A percentile compares a stretch with the other conserved stretches of the same genome.
Conservation (phyloP, 2,888 invertebrate genomes). For the Ceramica pisi region DNA sequence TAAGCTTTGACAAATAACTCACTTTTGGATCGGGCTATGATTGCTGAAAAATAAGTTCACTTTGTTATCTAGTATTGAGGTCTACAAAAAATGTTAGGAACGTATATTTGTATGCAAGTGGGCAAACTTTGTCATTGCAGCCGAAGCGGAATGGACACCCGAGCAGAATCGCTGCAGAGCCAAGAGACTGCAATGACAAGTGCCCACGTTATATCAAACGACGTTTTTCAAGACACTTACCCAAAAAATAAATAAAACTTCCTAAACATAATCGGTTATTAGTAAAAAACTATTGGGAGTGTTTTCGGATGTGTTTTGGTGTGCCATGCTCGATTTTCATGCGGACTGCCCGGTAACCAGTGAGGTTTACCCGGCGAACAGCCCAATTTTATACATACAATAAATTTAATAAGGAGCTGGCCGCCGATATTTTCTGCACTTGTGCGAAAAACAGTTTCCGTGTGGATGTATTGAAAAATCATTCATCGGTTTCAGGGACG, state of each 20-base stretch:
- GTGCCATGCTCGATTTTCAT: too few relatives aligned
- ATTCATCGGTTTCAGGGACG: too few relatives aligned
- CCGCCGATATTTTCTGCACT: too few relatives aligned
- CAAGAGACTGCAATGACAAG: background rate
- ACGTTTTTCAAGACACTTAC: background rate
- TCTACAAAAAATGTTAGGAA: background rate
- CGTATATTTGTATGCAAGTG: background rate
- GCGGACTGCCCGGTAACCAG: too few relatives aligned
- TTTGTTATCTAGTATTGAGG: background rate
- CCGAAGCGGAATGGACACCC: background rate
- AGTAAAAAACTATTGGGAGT: too few relatives aligned
- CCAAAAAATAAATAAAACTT: background rate
- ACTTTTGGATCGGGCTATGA: conserved; percentile 25
- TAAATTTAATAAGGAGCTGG: too few relatives aligned
- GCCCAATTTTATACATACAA: too few relatives aligned
- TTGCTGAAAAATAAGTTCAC: conserved; percentile 17
- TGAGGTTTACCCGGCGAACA: too few relatives aligned
- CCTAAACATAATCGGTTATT: too few relatives aligned
- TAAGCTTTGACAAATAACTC: conserved; percentile 4
- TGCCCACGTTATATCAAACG: background rate
- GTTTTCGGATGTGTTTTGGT: too few relatives aligned
- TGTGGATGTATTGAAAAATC: too few relatives aligned
- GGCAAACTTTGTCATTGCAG: background rate
- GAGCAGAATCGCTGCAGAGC: background rate
- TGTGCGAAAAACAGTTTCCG: background rate